These are phyloP conservation scores for Pemphigus obesinymphae DNA, from an alignment of 1,140 invertebrate species.

Conservation along the genomic window DNA sequence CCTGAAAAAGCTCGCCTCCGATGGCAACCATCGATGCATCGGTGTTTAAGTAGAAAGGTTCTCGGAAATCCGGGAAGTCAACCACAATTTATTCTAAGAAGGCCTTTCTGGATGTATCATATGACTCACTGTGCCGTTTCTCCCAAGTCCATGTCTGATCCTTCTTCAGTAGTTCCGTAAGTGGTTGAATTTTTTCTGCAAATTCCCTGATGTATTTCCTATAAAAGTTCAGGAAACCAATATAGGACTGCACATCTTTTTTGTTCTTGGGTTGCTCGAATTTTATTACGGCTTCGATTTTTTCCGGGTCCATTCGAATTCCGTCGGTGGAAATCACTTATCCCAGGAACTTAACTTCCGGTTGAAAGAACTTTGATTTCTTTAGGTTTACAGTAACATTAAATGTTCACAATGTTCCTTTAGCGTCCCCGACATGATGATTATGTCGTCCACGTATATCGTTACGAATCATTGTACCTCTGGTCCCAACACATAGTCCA, in stretches of 20 bases:
- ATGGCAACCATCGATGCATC: neutral
- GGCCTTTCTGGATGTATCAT: neutral
- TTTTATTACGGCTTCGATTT: neutral
- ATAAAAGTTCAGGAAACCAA: neutral
- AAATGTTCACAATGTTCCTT: neutral
- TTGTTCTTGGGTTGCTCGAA: neutral
- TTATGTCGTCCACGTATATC: neutral
- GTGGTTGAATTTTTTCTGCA: neutral
- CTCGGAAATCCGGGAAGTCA: constrained; percentile 44
- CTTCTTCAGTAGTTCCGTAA: too few species aligned
- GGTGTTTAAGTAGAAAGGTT: neutral
- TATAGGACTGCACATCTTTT: neutral
- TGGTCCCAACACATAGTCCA: neutral
- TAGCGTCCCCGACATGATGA: neutral
- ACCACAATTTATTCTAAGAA: neutral
- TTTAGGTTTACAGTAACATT: neutral
- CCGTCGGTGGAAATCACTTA: neutral
- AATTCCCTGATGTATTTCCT: too few species aligned
- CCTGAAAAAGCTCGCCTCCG: neutral
- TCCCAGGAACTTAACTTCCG: neutral
- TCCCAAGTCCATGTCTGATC: neutral
- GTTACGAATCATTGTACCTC: neutral
- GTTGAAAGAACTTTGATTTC: too few species aligned
- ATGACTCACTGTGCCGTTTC: neutral
- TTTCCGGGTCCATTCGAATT: neutral